These are phyloP conservation scores for Caenorhabditis wallacei DNA, from an alignment of 2,888 invertebrate genomes.

Conservation along the genomic window DNA sequence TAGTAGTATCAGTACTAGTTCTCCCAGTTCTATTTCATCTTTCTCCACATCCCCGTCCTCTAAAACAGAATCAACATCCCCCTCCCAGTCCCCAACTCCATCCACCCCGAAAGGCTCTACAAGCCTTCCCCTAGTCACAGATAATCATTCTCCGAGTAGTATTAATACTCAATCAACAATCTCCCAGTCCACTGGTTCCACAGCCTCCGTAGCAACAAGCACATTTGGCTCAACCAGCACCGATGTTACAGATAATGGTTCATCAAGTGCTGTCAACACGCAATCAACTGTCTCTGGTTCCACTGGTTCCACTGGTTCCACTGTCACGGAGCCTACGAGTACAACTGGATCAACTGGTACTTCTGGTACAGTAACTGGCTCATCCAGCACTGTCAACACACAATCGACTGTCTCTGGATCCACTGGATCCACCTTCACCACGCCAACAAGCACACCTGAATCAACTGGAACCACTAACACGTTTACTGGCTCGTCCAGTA, in stretches of 20 bases:
- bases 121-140: not conserved
- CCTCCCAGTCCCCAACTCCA: not conserved
- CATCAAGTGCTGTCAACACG: not conserved
- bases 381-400: not conserved
- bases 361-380: not conserved
- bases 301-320: not conserved
- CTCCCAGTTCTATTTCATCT: no score
- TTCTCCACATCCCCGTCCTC: no score
- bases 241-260: not conserved
- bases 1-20: no score
- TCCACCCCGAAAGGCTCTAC: not conserved
- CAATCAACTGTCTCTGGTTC: not conserved
- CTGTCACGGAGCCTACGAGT: not conserved
- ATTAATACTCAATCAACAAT: not conserved
- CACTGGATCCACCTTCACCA: not conserved
- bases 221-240: not conserved
- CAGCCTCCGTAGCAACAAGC: not conserved
- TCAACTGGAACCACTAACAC: no score
- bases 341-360: not conserved
- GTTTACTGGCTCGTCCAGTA: no score
- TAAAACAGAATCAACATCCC: not conserved
- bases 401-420: not conserved
- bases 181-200: not conserved
- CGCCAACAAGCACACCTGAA: no score
- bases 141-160: not conserved